phyloP scores from a whole-genome alignment of 2,113 vertebrate genomes.

The Cyrtonyx montezumae region DNA sequence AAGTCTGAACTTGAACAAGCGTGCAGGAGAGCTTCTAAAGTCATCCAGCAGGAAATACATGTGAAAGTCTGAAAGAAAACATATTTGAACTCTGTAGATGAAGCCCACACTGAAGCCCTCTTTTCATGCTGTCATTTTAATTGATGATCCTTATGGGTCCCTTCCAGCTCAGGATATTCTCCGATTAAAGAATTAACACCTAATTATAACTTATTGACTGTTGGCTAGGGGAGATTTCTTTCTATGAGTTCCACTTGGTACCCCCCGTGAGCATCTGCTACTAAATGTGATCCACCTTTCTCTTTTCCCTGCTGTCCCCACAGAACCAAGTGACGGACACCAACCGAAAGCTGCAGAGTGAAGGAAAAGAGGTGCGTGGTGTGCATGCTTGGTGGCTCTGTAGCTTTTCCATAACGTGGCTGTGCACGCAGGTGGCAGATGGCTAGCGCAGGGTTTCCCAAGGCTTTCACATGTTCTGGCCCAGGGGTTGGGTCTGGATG shows the following conservation, averaged over 20 bases:
- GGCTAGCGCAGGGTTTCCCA: neutral
- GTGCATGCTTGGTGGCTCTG: neutral
- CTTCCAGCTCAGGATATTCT: too few relatives aligned
- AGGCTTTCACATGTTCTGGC: neutral
- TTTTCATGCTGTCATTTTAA: neutral
- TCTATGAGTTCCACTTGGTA: neutral
- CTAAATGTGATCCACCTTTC: neutral
- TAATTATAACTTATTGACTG: neutral
- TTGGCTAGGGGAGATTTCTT: neutral
- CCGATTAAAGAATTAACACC: neutral
- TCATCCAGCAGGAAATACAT: neutral
- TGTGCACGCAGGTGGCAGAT: fast-evolving
- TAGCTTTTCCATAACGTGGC: neutral
- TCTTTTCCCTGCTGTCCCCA: neutral
- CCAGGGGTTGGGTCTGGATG: too few relatives aligned
- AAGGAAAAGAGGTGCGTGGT: constrained; percentile 87
- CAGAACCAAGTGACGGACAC: constrained; percentile 97
- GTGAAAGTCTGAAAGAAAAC: neutral
- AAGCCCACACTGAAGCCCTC: fast-evolving
- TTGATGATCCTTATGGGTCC: too few relatives aligned
- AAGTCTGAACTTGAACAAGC: neutral
- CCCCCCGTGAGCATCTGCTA: neutral
- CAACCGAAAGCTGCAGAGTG: constrained; percentile 89
- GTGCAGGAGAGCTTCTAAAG: neutral
- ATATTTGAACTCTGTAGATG: neutral